A percentile compares a stretch with the other conserved stretches of the same genome.
Conservation (phyloP, 2,888 invertebrate species). For the Selenia dentaria region DNA sequence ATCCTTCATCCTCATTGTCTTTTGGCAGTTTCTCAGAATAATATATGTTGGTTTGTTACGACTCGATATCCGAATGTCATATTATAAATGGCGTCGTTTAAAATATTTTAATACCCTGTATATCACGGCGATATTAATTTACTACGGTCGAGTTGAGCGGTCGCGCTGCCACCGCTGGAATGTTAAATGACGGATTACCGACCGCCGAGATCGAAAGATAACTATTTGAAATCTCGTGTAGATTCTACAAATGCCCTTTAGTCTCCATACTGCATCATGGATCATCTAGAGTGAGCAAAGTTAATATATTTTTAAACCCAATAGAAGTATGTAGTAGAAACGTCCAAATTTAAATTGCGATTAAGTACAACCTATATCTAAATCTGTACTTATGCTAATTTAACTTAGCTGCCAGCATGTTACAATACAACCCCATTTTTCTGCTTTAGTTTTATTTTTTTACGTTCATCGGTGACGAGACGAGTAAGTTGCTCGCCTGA, state of each 20-base stretch:
- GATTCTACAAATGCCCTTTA: slow-evolving; percentile 61
- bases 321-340: too few relatives aligned
- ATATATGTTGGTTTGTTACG: slow-evolving; percentile 78
- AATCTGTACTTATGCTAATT: too few relatives aligned
- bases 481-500: too few relatives aligned
- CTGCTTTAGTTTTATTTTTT: too few relatives aligned
- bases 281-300: too few relatives aligned
- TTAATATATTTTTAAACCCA: too few relatives aligned
- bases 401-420: too few relatives aligned
- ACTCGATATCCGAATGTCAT: slow-evolving; percentile 80
- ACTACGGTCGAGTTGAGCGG: slow-evolving; percentile 78
- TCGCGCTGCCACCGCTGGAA: slow-evolving; percentile 77
- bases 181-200: slow-evolving; percentile 83
- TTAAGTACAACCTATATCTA: too few relatives aligned
- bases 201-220: slow-evolving; percentile 76
- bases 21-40: slow-evolving; percentile 83
- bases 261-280: slow-evolving; percentile 31
- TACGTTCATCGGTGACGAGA: too few relatives aligned
- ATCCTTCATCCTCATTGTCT: slow-evolving; percentile 84
- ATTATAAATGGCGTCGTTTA: slow-evolving; percentile 83
- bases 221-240: slow-evolving; percentile 60
- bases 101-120: slow-evolving; percentile 83
- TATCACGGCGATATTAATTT: slow-evolving; percentile 82
- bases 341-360: too few relatives aligned
- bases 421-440: too few relatives aligned